Percentiles rank a stretch among this genome's conserved stretches.
Evolutionary conservation across 2,113 vertebrate genomes (phyloP).

Genomic region (Corvus cornix): DNA sequence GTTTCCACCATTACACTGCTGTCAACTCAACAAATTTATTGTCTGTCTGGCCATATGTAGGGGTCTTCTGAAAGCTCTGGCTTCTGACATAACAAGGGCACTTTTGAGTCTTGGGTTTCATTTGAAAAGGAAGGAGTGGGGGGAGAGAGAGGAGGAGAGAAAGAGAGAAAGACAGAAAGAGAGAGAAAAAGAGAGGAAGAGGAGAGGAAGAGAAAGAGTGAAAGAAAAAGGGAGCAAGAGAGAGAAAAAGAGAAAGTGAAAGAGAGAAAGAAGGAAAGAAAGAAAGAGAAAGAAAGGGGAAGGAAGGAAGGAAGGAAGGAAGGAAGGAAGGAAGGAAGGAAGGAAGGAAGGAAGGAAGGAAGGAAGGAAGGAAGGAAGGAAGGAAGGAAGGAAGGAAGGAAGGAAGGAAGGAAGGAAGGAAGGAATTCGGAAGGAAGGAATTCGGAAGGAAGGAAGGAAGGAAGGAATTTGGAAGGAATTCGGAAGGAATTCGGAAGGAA

Average conservation of each 20-base stretch:
- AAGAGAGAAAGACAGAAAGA: too few species aligned
- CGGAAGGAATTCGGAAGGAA: fast-evolving
- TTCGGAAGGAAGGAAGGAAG: fast-evolving
- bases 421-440: fast-evolving
- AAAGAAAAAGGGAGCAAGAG: too few species aligned
- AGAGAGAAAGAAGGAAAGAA: too few species aligned
- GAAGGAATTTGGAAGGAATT: too few species aligned
- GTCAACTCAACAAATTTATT: background rate
- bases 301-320: background rate
- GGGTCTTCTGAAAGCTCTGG: background rate
- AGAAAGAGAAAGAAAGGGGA: too few species aligned
- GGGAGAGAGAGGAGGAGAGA: fast-evolving
- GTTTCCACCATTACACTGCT: background rate
- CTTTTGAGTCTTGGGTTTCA: background rate
- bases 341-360: too few species aligned
- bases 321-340: fast-evolving
- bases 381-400: fast-evolving
- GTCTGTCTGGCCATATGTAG: background rate
- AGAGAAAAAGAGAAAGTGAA: too few species aligned
- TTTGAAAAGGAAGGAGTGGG: background rate
- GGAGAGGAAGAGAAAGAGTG: too few species aligned
- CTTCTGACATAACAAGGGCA: background rate
- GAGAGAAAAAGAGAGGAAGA: too few species aligned
- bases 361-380: too few species aligned
- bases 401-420: fast-evolving